Base-by-base conservation (phyloP, 2,888 invertebrate species). In the Drosophila demipolita region DNA sequence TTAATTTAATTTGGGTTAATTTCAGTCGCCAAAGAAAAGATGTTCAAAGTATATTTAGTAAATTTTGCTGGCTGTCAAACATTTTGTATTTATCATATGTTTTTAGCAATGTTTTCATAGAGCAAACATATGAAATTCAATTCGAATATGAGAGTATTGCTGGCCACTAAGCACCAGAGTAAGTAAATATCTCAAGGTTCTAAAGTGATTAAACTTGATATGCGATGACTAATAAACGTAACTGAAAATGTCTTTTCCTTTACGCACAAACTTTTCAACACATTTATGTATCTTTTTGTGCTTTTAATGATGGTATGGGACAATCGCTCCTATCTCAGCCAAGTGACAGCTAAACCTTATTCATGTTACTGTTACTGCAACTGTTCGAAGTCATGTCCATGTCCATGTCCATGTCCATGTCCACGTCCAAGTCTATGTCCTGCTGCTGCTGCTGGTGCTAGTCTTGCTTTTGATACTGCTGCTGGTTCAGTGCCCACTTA, bases 151-250 rank as follows among this genome's bases (percentile, higher is more conserved):
- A 2, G 11, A 35, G 26, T 7, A 9, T 9, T 8, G 57, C 20
- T 40, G 20, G 29, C 9, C 57, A 32, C 38, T 48, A 20, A 53
- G 42, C 33, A 49, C 12, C 23, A n/a, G 38, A 26, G 42, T 42
- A 36, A 58, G 62, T 57, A 60, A 50, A 69, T 59, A 75, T 40
- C 54, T 63, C 38, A 26, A 42, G 53, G 23, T 42, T 40, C 36
- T 58, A 36, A 58, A 60, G 62, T 73, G 78, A 78, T 76, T 76
- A 78, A 64, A 66, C 49, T 58, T 49, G 78, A 76, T 78, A 78
- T 78, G 73, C 60, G 57, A 50, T 61, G 62, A 52, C 62, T 63
- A 33, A 52, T 74, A 74, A 64, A 42, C 29, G 42, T 23, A 50
- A 48, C 68, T 33, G n/a, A 29, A 29, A 29, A 29, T 26, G 8